Conservation (phyloP, 2,113 vertebrate genomes). For the Pomatorhinus ruficollis region DNA sequence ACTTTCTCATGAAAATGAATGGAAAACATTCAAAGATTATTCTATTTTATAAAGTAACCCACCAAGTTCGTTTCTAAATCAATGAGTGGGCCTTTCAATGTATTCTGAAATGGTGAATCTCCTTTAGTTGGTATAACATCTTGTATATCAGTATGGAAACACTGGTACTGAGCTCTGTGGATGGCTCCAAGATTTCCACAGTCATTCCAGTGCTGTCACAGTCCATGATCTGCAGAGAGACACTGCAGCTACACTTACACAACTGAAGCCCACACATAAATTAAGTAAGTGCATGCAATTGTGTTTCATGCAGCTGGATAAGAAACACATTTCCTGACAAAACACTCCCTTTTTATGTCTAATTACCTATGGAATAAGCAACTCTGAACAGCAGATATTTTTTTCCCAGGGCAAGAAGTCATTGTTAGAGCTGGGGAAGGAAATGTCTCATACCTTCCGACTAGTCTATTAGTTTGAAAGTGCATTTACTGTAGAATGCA, state of each 20-base stretch:
- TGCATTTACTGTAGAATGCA: not conserved
- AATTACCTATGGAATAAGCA: not conserved
- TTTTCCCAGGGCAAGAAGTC: constrained; percentile 31
- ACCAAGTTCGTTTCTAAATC: not conserved
- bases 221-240: not conserved
- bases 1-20: not conserved
- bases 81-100: not conserved
- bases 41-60: not conserved
- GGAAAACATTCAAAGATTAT: not conserved
- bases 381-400: not conserved
- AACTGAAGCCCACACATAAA: not conserved
- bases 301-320: not conserved
- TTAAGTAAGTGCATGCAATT: not conserved
- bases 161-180: not conserved
- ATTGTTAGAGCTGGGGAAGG: constrained; percentile 58
- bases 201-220: not conserved
- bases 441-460: constrained; percentile 46
- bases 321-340: constrained; percentile 61
- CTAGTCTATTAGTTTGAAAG: not conserved
- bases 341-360: constrained; percentile 34
- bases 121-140: not conserved
- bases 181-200: not conserved
- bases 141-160: not conserved
- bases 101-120: not conserved
- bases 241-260: not conserved